Conservation (phyloP, 2,888 invertebrate genomes). For the Biston stratarius region DNA sequence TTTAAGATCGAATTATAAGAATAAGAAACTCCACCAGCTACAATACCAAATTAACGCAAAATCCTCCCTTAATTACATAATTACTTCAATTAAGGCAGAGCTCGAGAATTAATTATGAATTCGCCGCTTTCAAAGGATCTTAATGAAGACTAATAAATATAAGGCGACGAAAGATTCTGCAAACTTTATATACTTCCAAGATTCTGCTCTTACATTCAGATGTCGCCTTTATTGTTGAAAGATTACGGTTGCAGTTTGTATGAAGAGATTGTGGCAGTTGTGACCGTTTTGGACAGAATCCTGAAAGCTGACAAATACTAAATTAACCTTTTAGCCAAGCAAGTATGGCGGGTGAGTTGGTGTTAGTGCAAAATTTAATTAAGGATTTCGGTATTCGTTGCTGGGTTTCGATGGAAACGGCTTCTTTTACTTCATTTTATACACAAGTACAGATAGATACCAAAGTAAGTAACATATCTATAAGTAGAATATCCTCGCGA, state of each 20-base stretch:
- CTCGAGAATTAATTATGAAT: conserved; percentile 56
- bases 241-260: conserved; percentile 36
- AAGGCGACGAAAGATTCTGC: conserved; percentile 63
- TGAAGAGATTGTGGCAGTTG: conserved; percentile 41
- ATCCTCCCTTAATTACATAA: conserved; percentile 62
- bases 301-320: conserved; percentile 64
- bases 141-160: conserved; percentile 56
- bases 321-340: conserved; percentile 65
- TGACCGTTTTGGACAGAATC: conserved; percentile 43
- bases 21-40: conserved; percentile 28
- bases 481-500: no score
- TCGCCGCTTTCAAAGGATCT: conserved; percentile 47
- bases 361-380: conserved; percentile 65
- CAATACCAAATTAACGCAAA: conserved; percentile 50
- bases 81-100: conserved; percentile 56
- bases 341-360: conserved; percentile 58
- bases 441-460: no score
- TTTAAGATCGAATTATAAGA: conserved; percentile 4
- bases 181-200: conserved; percentile 48
- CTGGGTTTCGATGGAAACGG: conserved; percentile 30
- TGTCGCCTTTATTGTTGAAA: conserved; percentile 12
- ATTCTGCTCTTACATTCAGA: conserved; percentile 6
- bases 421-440: conserved; percentile 14
- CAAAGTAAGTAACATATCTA: no score
- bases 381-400: conserved; percentile 54